Conservation (phyloP, 2,113 vertebrate genomes). For the Meriones unguiculatus region DNA sequence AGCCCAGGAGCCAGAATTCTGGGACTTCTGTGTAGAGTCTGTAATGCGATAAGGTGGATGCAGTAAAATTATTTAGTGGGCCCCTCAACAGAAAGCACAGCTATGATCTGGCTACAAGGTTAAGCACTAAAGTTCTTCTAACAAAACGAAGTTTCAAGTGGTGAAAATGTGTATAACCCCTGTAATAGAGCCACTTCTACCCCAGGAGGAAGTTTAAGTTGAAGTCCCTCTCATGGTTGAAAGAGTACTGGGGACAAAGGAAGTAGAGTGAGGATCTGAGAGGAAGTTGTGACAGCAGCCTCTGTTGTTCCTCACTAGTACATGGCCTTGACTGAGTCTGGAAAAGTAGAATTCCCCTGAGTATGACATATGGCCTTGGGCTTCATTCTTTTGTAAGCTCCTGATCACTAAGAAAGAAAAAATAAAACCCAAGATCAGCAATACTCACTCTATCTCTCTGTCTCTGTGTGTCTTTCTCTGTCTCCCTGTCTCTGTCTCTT, state of each 20-base stretch:
- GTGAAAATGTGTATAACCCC: neutral
- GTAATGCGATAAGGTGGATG: neutral
- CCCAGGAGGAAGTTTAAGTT: neutral
- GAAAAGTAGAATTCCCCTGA: conserved; percentile 4
- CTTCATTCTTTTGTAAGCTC: conserved; percentile 20
- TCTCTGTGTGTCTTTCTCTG: no score
- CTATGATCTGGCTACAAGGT: neutral
- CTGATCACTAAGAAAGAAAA: neutral
- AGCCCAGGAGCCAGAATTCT: neutral
- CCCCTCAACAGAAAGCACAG: neutral
- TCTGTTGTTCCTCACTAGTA: neutral
- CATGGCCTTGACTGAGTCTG: neutral
- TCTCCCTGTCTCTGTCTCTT: no score
- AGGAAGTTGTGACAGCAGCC: neutral
- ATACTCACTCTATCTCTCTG: neutral
- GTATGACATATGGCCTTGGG: conserved; percentile 7
- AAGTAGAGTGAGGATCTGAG: neutral
- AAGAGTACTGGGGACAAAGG: neutral
- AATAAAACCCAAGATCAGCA: neutral
- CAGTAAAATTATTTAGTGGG: neutral
- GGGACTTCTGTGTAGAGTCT: neutral
- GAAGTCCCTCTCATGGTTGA: neutral
- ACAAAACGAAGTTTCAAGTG: neutral
- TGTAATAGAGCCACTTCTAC: neutral
- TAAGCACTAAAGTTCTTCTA: neutral